These are phyloP conservation scores for Okamejei kenojei DNA, from an alignment of 2,797 vertebrate species.

Conservation along the genomic window DNA sequence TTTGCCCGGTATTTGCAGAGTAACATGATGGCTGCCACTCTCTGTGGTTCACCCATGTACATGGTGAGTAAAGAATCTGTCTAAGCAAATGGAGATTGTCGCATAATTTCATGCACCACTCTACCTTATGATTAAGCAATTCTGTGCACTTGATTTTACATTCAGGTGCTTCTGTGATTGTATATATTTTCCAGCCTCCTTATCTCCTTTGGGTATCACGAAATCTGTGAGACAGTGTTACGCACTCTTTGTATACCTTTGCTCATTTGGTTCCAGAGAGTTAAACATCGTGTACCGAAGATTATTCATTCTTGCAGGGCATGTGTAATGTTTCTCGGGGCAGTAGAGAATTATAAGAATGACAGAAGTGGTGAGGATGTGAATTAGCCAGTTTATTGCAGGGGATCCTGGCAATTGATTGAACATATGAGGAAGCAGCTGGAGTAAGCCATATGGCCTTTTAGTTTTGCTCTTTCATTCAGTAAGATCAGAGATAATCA, in stretches of 20 bases:
- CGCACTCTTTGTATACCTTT: background rate
- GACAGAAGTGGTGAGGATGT: background rate
- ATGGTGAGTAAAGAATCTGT: conserved; percentile 69
- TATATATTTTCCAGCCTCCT: background rate
- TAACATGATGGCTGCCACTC: conserved; percentile 98
- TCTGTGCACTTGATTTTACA: background rate
- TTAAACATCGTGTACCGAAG: background rate
- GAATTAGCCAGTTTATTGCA: background rate
- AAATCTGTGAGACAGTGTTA: background rate
- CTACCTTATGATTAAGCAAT: background rate
- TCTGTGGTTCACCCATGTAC: conserved; percentile 96
- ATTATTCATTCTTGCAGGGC: background rate
- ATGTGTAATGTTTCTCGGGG: background rate
- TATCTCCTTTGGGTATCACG: background rate
- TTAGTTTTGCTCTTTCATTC: too few relatives aligned
- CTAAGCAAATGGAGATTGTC: background rate
- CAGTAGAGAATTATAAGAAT: background rate
- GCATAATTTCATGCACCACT: background rate
- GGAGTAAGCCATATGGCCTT: too few relatives aligned
- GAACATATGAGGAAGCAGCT: too few relatives aligned
- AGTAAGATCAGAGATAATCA: too few relatives aligned
- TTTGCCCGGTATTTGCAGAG: conserved; percentile 95
- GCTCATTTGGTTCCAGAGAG: background rate
- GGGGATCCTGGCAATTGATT: background rate
- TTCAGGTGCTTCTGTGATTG: background rate